Percentiles rank a stretch among this genome's conserved stretches.
Evolutionary conservation across 2,113 vertebrate genomes (phyloP).

Genomic region (Osmerus eperlanus): DNA sequence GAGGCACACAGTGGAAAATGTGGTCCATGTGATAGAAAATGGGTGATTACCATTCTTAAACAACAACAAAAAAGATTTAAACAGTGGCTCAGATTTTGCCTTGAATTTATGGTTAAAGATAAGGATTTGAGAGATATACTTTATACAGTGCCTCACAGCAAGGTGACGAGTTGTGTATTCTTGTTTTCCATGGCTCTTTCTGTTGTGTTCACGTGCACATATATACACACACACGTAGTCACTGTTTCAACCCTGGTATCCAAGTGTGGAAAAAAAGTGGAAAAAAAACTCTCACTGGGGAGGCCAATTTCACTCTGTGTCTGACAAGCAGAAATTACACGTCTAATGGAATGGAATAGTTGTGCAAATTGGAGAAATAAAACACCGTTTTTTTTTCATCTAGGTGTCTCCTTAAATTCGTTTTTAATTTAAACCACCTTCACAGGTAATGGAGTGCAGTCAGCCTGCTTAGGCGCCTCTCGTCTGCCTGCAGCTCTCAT

Average conservation of each 20-base stretch:
- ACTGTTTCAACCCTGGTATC: slow-evolving; percentile 55
- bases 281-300: slow-evolving; percentile 73
- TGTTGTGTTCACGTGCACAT: not conserved
- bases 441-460: slow-evolving; percentile 59
- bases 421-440: slow-evolving; percentile 80
- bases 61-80: too few relatives aligned
- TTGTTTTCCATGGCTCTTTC: slow-evolving; percentile 6
- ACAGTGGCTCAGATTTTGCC: too few relatives aligned
- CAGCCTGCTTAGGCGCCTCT: slow-evolving; percentile 59
- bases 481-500: slow-evolving; percentile 56
- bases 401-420: slow-evolving; percentile 72
- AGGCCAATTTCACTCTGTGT: slow-evolving; percentile 69
- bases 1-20: too few relatives aligned
- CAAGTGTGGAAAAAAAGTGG: too few relatives aligned
- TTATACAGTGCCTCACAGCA: too few relatives aligned
- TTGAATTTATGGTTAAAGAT: too few relatives aligned
- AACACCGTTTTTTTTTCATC: slow-evolving; percentile 61
- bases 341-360: slow-evolving; percentile 84
- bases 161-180: not conserved
- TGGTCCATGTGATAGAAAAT: too few relatives aligned
- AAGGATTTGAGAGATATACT: too few relatives aligned
- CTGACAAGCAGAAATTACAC: slow-evolving; percentile 88
- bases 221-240: slow-evolving; percentile 27
- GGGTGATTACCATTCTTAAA: too few relatives aligned
- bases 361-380: slow-evolving; percentile 82